phyloP scores from a whole-genome alignment of 2,888 invertebrate species.

The Drosophila macrospina region DNA sequence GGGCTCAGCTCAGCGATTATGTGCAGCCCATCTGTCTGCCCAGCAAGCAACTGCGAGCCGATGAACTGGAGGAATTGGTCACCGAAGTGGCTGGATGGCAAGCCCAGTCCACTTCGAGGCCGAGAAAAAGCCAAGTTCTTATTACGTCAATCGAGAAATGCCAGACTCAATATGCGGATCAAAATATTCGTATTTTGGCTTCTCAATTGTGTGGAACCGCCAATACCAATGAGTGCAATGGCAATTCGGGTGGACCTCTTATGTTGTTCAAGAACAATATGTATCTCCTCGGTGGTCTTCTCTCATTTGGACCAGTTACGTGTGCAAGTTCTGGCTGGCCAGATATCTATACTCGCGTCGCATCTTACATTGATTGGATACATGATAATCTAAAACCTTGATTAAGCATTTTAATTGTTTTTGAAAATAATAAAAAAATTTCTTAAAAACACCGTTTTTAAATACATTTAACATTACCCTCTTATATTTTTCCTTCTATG shows the following conservation, averaged over 20 bases:
- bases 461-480: not conserved
- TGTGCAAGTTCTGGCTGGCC: conserved; percentile 64
- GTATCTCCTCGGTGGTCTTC: conserved; percentile 58
- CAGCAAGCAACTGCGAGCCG: conserved; percentile 53
- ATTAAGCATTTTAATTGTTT: not conserved
- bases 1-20: conserved; percentile 47
- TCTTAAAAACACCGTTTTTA: not conserved
- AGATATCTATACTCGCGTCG: conserved; percentile 69
- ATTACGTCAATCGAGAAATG: conserved; percentile 53
- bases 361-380: conserved; percentile 69
- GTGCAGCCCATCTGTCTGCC: conserved; percentile 70
- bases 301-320: conserved; percentile 65
- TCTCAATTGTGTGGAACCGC: conserved; percentile 63
- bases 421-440: not conserved
- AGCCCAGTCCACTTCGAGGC: conserved; percentile 45
- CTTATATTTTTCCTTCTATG: too few species aligned
- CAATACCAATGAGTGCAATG: conserved; percentile 53
- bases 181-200: conserved; percentile 35
- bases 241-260: conserved; percentile 67
- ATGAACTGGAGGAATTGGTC: conserved; percentile 59
- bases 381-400: conserved; percentile 42
- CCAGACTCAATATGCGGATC: conserved; percentile 40
- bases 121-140: conserved; percentile 54
- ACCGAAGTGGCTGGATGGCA: conserved; percentile 67
- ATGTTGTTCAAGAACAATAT: conserved; percentile 58